Base-by-base conservation (phyloP, 2,888 invertebrate species). In the Nomada hirtipes region DNA sequence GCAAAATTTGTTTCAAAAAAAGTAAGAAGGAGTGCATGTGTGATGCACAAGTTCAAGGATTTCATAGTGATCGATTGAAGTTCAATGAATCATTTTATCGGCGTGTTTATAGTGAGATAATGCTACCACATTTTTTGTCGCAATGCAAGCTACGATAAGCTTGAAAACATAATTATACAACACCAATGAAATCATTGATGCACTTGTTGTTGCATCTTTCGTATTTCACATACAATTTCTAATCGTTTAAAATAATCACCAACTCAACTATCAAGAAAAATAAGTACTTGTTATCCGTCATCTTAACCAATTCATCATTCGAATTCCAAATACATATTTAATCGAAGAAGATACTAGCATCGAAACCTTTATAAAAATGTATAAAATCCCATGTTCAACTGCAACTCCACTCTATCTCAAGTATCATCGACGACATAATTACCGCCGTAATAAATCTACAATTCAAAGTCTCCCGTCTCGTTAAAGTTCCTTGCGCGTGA, bases 61-160 rank as follows among this genome's bases (percentile, higher is more conserved):
- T 13, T 47, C 47, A 15, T 36, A 36, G 36, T 7, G 36, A 36
- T 53, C 9, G 9, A 53, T n/a, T 9, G n/a, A 4, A 42, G 23
- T 36, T 23, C 42, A 52, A 72, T 61, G 42, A 63, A n/a, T 15
- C 26, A 13, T 53, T 75, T 20, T 10, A 60, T 60, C 29, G 18
- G 4, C 57, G 26, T 29, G 47, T 60, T 75, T 36, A 36, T 47
- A 42, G 9, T 13, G 59, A 3, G 20, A 29, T 36, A 53, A 44
- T 47, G 4, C 18, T 53, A 23, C 20, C 53, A 29, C 20, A 26
- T 55, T 11, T 36, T 53, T 47, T 26, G 36, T 29, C 55, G 61
- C 36, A 20, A 36, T n/a, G 29, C 18, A 44, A 53, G 20, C 0
- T 36, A 42, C 18, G 76, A 57, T 61, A 50, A 68, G 18, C 18